Conservation (phyloP, 2,888 invertebrate genomes). For the Gortyna flavago region DNA sequence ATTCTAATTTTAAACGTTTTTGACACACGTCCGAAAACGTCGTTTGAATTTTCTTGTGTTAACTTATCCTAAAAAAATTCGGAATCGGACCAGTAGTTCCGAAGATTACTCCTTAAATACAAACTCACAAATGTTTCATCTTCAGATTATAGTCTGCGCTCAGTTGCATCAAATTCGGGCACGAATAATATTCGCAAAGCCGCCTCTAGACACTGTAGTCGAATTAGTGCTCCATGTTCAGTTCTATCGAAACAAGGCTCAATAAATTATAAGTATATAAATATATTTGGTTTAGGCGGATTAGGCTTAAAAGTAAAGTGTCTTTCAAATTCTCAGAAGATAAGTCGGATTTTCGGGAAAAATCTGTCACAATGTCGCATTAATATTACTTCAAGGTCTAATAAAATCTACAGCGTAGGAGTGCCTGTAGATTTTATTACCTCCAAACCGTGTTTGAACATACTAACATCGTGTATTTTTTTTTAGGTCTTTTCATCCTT, state of each 20-base stretch:
- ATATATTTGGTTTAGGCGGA: conserved; percentile 17
- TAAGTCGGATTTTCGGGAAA: conserved; percentile 10
- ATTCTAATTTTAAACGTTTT: neutral
- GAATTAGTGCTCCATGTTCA: neutral
- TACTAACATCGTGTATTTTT: neutral
- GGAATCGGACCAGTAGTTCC: no score
- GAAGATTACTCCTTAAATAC: no score
- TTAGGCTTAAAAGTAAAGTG: conserved; percentile 27
- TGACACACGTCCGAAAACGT: neutral
- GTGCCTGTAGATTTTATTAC: conserved; percentile 4
- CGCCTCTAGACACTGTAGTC: neutral
- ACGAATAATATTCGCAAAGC: neutral
- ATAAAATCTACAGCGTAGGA: neutral
- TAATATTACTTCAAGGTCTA: conserved; percentile 12
- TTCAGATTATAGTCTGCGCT: no score
- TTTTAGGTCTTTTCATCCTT: neutral
- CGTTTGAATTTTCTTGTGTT: no score
- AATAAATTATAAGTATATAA: conserved; percentile 17
- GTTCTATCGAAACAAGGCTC: neutral
- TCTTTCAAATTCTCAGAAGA: conserved; percentile 26
- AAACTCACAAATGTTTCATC: no score
- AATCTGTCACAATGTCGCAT: conserved; percentile 3
- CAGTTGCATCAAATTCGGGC: neutral
- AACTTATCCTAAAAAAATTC: no score
- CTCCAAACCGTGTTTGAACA: neutral